These are phyloP conservation scores for Akabosia matsudoensis DNA, from an alignment of 1,140 invertebrate genomes.

Conservation along the genomic window DNA sequence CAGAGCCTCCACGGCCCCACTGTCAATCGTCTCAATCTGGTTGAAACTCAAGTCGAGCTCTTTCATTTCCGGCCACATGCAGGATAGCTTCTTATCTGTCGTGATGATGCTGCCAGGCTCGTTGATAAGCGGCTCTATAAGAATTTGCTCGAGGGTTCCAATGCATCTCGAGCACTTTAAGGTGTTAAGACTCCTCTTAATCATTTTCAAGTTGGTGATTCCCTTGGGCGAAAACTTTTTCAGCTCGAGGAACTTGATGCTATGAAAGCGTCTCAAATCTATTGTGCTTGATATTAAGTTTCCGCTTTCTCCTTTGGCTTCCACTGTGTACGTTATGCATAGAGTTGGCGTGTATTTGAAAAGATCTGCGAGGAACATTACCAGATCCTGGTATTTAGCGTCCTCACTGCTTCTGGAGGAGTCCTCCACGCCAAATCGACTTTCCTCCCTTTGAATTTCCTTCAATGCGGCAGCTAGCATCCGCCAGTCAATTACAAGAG, in stretches of 20 bases:
- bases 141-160: constrained; percentile 23
- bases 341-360: constrained; percentile 45
- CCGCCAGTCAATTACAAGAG: constrained; percentile 36
- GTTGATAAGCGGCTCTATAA: neutral
- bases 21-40: constrained; percentile 14
- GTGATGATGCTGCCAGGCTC: neutral
- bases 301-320: neutral
- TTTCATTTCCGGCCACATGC: constrained; percentile 39
- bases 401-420: neutral
- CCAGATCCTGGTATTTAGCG: constrained; percentile 28
- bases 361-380: constrained; percentile 42
- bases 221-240: constrained; percentile 36
- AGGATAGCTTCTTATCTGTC: neutral
- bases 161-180: constrained; percentile 42
- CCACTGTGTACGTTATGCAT: constrained; percentile 21
- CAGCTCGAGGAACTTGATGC: constrained; percentile 41
- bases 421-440: constrained; percentile 16
- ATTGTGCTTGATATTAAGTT: constrained; percentile 2
- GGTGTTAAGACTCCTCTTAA: constrained; percentile 33
- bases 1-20: constrained; percentile 8
- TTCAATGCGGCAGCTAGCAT: neutral
- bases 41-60: constrained; percentile 44
- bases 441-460: neutral
- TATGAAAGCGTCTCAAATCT: constrained; percentile 38
- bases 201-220: constrained; percentile 24